Conservation (phyloP, 92 coral and sea anemone species). For the Porites evermanni region DNA sequence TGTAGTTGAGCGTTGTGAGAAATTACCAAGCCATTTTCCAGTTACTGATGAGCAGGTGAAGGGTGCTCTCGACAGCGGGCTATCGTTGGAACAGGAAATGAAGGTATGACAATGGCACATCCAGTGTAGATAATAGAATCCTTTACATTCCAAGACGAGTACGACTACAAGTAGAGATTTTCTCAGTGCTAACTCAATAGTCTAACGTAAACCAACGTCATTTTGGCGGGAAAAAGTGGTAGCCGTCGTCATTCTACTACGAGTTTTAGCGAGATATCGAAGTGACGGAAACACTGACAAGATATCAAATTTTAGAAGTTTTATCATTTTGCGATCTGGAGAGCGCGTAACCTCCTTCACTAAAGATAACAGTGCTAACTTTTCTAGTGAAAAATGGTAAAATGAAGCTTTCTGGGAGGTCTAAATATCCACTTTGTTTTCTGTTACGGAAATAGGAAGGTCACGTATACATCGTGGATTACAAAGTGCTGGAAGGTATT, state of each 20-base stretch:
- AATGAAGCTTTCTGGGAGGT: too few relatives aligned
- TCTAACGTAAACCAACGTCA: background rate
- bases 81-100: slow-evolving; percentile 34
- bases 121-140: background rate
- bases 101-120: slow-evolving; percentile 7
- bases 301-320: too few relatives aligned
- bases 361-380: too few relatives aligned
- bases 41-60: slow-evolving; percentile 35
- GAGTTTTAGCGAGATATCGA: too few relatives aligned
- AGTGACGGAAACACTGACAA: too few relatives aligned
- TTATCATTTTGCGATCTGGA: too few relatives aligned
- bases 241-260: too few relatives aligned
- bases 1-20: slow-evolving; percentile 33
- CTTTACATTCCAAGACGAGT: too few relatives aligned
- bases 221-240: too few relatives aligned
- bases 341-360: too few relatives aligned
- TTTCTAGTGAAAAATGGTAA: too few relatives aligned
- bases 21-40: slow-evolving; percentile 52
- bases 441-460: slow-evolving; percentile 45
- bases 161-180: background rate
- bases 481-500: slow-evolving; percentile 62
- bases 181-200: background rate
- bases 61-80: slow-evolving; percentile 27
- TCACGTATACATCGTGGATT: slow-evolving; percentile 70
- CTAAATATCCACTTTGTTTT: background rate